Conservation (phyloP, 2,797 vertebrate species). For the Peromyscus eremicus region DNA sequence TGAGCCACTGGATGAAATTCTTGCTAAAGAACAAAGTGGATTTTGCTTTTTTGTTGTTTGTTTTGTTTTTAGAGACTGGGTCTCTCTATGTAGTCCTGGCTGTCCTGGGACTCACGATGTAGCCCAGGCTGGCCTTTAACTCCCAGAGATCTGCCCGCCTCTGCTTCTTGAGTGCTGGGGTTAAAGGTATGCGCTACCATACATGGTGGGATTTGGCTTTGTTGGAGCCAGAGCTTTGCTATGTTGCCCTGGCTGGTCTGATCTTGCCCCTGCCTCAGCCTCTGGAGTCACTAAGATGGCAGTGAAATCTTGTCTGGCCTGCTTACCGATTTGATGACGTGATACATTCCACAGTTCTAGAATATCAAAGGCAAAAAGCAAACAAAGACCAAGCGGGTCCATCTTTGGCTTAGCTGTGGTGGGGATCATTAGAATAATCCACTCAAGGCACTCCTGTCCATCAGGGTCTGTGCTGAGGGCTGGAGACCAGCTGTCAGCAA, state of each 20-base stretch:
- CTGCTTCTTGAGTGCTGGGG: neutral
- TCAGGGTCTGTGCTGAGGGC: neutral
- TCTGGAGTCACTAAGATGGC: neutral
- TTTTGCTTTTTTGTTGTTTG: neutral
- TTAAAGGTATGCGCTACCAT: neutral
- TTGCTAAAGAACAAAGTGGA: neutral
- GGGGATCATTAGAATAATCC: neutral
- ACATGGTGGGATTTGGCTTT: neutral
- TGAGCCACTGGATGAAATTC: neutral
- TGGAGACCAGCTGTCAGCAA: neutral
- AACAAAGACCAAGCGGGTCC: neutral
- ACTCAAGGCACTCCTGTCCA: neutral
- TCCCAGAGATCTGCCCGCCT: neutral
- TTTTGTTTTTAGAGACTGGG: neutral
- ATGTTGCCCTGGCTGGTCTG: neutral
- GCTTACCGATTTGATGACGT: neutral
- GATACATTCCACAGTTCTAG: neutral
- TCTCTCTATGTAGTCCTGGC: neutral
- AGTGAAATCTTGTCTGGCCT: neutral
- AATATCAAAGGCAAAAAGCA: neutral
- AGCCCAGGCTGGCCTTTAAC: neutral
- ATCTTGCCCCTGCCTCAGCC: neutral
- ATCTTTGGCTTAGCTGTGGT: neutral
- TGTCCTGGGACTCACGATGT: neutral
- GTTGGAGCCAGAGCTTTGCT: neutral